Evolutionary conservation across 2,113 vertebrate species (phyloP).

Genomic region (Mus musculus): DNA sequence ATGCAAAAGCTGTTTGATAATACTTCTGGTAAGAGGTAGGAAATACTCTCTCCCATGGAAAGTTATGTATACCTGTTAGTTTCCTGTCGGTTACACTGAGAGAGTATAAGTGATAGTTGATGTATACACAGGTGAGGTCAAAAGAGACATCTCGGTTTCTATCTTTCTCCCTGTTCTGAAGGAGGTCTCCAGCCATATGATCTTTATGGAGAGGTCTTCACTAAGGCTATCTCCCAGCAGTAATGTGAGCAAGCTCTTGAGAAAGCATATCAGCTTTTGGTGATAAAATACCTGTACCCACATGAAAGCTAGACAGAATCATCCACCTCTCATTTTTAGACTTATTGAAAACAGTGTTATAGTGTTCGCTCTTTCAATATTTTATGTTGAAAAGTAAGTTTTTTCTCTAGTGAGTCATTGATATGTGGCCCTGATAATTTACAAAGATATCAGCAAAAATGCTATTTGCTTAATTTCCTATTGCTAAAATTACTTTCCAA

Average conservation of each 20-base stretch:
- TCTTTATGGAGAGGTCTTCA: background rate
- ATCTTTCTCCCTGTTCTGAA: background rate
- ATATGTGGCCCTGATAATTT: background rate
- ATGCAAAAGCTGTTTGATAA: background rate
- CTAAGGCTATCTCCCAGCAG: background rate
- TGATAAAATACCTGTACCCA: background rate
- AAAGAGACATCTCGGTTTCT: background rate
- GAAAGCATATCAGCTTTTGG: background rate
- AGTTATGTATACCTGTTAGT: background rate
- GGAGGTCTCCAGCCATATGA: background rate
- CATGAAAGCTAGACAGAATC: background rate
- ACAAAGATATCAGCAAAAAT: background rate
- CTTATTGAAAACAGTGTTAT: background rate
- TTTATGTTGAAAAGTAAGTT: background rate
- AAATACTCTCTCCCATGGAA: background rate
- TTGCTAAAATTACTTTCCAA: slow-evolving; percentile 35
- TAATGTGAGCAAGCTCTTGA: background rate
- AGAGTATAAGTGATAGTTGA: accelerated
- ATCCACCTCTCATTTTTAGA: background rate
- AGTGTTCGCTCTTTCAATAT: background rate
- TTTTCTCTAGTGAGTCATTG: background rate
- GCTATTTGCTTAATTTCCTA: background rate
- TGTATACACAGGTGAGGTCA: background rate
- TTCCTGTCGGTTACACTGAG: background rate
- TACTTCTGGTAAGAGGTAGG: background rate